A percentile compares a stretch with the other conserved stretches of the same genome.
Conservation (phyloP, 2,113 vertebrate species). For the Numenius arquata region DNA sequence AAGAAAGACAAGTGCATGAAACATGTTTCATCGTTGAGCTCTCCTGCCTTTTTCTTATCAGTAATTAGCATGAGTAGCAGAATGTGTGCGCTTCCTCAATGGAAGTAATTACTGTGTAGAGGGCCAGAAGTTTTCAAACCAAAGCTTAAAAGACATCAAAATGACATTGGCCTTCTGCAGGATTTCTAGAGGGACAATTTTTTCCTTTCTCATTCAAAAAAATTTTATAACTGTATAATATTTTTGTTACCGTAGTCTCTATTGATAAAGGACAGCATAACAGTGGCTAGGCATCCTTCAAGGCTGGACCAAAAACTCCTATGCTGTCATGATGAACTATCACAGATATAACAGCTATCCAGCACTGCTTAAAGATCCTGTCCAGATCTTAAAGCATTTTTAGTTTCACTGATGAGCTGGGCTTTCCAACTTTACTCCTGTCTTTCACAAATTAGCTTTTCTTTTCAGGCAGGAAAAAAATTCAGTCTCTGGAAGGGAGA, state of each 20-base stretch:
- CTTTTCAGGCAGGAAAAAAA: neutral
- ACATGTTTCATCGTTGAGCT: neutral
- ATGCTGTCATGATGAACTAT: neutral
- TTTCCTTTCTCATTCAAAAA: neutral
- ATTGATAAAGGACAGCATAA: neutral
- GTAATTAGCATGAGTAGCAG: slow-evolving; percentile 7
- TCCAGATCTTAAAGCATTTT: neutral
- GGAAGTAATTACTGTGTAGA: neutral
- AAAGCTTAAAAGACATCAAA: neutral
- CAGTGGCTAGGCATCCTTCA: neutral
- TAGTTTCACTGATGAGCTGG: neutral
- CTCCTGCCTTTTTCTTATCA: slow-evolving; percentile 19
- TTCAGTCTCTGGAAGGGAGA: neutral
- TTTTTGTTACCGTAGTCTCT: neutral
- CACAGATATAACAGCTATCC: neutral
- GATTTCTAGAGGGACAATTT: neutral
- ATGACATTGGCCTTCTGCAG: neutral
- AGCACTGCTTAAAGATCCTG: neutral
- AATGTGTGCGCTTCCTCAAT: slow-evolving; percentile 4
- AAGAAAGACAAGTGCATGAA: neutral
- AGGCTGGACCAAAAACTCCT: neutral
- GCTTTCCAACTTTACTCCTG: neutral
- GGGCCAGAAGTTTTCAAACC: slow-evolving; percentile 20
- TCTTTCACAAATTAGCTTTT: neutral
- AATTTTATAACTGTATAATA: rapidly evolving